Evolutionary conservation across 2,888 invertebrate species (phyloP), one percentile per base, ranked within the genome.

Genomic region (Scotopteryx bipunctaria): DNA sequence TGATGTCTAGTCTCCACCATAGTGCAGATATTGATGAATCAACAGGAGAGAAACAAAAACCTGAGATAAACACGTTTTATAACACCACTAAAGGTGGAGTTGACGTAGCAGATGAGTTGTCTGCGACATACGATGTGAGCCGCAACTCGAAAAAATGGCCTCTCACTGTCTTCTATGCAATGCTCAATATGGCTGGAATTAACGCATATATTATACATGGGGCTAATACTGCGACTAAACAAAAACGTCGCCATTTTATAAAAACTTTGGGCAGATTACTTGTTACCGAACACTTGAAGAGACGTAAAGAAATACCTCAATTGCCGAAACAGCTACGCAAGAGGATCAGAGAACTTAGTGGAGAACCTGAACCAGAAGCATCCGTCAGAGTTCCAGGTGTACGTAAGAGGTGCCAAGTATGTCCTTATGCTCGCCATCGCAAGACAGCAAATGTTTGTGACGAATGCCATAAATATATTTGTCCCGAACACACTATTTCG

Each of bases 361-460:
- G 40, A 35, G 33, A 50, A 45, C 13, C 25, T 41, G 14, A 17
- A 25, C 37, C 37, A 14, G 49, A 46, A 45, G 9, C 47, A 6
- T 23, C 47, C 32, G 42, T 19, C 13, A 57, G 33, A 14, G 19
- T 55, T 15, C 36, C 47, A 41, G 52, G 46, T 43, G 49, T 46
- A 21, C 16, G 52, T 29, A 55, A 47, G 37, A 54, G 50, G 41
- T 54, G 57, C 41, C 54, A 54, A 50, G 43, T 19, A 19, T 41
- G 55, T 19, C 44, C 41, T 25, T 44, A 40, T 41, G 37, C 38
- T 13, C 25, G 27, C 36, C 36, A 51, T 51, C 40, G 44, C 2
- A 57, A 54, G 29, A 57, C 48, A 15, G 25, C 14, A 5, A 19
- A 56, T 27, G 36, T 45, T 49, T 56, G 56, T 21, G 27, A 52